These are phyloP conservation scores for Micromys minutus DNA, from an alignment of 2,113 vertebrate genomes.

Conservation along the genomic window DNA sequence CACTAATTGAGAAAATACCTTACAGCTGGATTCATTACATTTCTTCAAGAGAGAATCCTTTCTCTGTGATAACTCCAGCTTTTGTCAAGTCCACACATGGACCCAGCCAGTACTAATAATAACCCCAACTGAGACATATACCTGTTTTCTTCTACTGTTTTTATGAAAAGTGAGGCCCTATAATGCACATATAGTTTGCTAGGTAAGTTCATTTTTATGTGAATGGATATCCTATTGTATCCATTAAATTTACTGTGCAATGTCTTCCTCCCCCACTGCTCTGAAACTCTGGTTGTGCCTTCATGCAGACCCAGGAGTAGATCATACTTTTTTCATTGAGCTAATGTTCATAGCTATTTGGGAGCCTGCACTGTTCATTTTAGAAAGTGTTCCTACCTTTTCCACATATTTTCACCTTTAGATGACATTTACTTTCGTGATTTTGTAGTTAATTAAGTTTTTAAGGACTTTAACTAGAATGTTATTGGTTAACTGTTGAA, in stretches of 20 bases:
- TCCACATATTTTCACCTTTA: not conserved
- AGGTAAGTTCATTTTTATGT: not conserved
- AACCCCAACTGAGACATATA: not conserved
- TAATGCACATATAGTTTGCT: not conserved
- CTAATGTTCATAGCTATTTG: not conserved
- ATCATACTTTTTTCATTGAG: not conserved
- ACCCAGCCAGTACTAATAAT: not conserved
- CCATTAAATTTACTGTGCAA: not conserved
- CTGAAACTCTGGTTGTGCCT: slow-evolving; percentile 4
- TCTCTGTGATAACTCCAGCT: too few relatives aligned
- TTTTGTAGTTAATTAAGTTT: slow-evolving; percentile 22
- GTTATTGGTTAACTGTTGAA: not conserved
- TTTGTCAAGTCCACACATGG: too few relatives aligned
- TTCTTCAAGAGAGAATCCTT: too few relatives aligned
- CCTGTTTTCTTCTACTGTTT: slow-evolving; percentile 5
- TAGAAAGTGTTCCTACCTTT: not conserved
- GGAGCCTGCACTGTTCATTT: not conserved
- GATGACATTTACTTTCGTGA: slow-evolving; percentile 7
- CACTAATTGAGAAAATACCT: too few relatives aligned
- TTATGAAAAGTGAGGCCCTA: not conserved
- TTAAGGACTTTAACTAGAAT: not conserved
- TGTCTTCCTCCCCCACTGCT: not conserved
- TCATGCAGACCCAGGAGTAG: not conserved
- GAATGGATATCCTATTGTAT: not conserved
- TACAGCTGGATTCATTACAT: too few relatives aligned